Base-by-base conservation (phyloP, 2,113 vertebrate genomes). In the Melierax canorus region DNA sequence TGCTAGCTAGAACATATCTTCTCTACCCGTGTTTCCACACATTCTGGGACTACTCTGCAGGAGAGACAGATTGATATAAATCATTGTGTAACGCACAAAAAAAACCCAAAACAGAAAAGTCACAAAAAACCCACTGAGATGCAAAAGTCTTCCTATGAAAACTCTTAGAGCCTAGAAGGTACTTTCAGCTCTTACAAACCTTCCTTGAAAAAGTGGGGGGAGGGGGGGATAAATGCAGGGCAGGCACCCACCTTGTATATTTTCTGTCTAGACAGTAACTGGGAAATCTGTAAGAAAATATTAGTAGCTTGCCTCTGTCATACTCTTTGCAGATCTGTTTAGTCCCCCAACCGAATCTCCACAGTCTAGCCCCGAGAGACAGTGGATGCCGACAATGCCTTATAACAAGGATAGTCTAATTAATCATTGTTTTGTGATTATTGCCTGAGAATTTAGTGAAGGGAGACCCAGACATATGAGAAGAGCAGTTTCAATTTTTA, bases 401-500 rank as follows among this genome's bases (percentile, higher is more conserved):
- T 80, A 48, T 94, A 94, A 91, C 36, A 86, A 88, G 43, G 50
- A 66, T 46, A 63, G 46, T 58, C 55, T 94, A 67, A 95, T 91
- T 84, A 93, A 96, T 94, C 11, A 23, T 56, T 73, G 26, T 43
- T 88, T 92, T 92, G 56, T 91, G 41, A 86, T 91, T 88, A 90
- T 48, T 95, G 96, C 45, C 67, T 66, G 27, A 34, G n/a, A 79
- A 75, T 67, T 58, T 58, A 83, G 51, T 39, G 39, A 67, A 67
- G 62, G 56, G 38, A 66, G 46, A 77, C 6, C 32, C 59, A 22
- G 56, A 64, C 12, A 12, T 75, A 67, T 26, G 7, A 73, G 45
- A 74, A 69, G 15, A 72, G 27, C 29, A 72, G 58, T 75, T 75
- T 39, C n/a, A 17, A n/a, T 10, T 66, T 45, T 27, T 79, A 38